Conservation (phyloP, 2,888 invertebrate genomes). For the Clusia tigrina region DNA sequence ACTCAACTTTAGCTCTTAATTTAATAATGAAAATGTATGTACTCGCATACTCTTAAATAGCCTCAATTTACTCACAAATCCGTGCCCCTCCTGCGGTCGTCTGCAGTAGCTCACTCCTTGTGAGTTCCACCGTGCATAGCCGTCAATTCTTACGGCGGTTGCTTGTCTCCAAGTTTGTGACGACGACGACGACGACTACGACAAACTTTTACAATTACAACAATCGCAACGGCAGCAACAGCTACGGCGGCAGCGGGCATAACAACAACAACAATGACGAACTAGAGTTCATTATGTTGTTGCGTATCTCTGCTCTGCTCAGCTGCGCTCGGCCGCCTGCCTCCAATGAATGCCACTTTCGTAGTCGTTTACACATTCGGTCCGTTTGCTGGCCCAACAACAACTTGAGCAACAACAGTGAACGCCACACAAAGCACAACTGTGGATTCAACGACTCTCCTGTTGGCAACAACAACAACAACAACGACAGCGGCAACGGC, state of each 20-base stretch:
- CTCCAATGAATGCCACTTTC: not conserved
- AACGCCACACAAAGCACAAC: constrained; percentile 27
- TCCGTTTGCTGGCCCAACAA: not conserved
- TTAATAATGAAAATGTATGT: too few relatives aligned
- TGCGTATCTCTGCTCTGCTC: not conserved
- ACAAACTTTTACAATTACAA: not conserved
- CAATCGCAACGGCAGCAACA: not conserved
- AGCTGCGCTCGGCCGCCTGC: not conserved
- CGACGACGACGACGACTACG: not conserved
- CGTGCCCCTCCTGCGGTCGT: too few relatives aligned
- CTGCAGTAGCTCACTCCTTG: too few relatives aligned
- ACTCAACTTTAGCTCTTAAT: too few relatives aligned
- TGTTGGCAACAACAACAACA: constrained; percentile 9
- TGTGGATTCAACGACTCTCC: constrained; percentile 36
- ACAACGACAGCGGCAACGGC: constrained; percentile 26
- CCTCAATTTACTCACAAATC: too few relatives aligned
- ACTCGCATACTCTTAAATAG: too few relatives aligned
- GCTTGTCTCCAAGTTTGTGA: too few relatives aligned
- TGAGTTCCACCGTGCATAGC: too few relatives aligned
- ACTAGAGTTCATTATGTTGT: constrained; percentile 45
- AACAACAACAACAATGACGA: constrained; percentile 14
- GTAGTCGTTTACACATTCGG: constrained; percentile 5
- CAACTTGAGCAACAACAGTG: constrained; percentile 8
- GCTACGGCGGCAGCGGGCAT: too few relatives aligned
- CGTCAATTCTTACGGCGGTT: too few relatives aligned